Evolutionary conservation across 2,888 invertebrate genomes (phyloP).

Genomic region (Salpingus planirostris): DNA sequence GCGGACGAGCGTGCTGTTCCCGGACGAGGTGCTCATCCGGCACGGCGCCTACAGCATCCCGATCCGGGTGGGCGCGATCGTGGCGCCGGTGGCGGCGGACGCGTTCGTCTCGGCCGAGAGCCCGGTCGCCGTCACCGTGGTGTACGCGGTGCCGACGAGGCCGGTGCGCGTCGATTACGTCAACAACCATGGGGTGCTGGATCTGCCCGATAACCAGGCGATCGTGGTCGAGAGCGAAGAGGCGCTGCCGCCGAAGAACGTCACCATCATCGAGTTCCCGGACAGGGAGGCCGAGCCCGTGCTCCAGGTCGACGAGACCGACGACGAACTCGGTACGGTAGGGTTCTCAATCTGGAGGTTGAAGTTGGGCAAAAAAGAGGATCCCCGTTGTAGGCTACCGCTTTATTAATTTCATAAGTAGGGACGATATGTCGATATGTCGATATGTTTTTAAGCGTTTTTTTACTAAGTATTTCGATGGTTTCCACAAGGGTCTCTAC

Average conservation of each 20-base stretch:
- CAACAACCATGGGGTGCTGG: constrained; percentile 17
- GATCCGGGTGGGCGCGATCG: constrained; percentile 39
- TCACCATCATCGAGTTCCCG: constrained; percentile 34
- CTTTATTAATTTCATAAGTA: no score
- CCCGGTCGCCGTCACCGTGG: constrained; percentile 36
- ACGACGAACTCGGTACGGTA: constrained; percentile 34
- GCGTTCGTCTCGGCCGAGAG: constrained; percentile 31
- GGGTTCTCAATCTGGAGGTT: neutral
- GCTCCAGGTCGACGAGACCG: constrained; percentile 32
- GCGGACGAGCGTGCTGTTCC: constrained; percentile 39
- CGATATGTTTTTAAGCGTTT: no score
- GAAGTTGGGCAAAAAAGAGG: no score
- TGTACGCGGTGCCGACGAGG: constrained; percentile 41
- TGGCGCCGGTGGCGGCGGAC: constrained; percentile 37
- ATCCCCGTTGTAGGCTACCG: no score
- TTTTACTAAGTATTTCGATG: no score
- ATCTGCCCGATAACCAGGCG: constrained; percentile 26
- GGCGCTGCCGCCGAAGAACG: constrained; percentile 25
- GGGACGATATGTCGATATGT: no score
- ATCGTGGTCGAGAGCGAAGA: constrained; percentile 33
- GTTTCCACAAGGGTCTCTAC: no score
- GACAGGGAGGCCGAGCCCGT: constrained; percentile 31
- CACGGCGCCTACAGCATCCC: constrained; percentile 38
- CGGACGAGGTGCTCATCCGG: constrained; percentile 36
- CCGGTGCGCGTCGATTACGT: constrained; percentile 29